Evolutionary conservation across 1,140 invertebrate species (phyloP).

Genomic region (Bathynomus jamesi): DNA sequence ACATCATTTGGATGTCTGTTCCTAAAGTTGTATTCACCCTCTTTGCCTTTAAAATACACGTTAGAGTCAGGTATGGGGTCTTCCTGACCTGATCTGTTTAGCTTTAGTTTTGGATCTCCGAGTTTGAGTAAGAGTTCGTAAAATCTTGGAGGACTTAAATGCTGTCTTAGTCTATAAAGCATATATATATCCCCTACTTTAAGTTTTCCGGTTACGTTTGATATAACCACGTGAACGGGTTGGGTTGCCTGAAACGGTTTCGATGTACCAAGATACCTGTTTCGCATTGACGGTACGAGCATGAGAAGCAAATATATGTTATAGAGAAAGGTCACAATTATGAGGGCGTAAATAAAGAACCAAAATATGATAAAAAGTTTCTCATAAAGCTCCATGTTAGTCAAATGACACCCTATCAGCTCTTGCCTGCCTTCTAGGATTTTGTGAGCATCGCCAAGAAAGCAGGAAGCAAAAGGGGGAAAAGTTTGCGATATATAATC

Average conservation of each 20-base stretch:
- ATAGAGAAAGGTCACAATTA: background rate
- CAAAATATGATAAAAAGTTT: slow-evolving; percentile 12
- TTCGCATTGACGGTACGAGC: background rate
- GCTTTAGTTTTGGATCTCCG: background rate
- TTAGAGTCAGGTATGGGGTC: background rate
- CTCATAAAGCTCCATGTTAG: slow-evolving; percentile 13
- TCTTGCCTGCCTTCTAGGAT: background rate
- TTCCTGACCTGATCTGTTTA: background rate
- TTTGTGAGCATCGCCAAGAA: background rate
- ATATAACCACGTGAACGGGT: background rate
- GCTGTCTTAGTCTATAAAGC: background rate
- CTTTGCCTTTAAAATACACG: background rate
- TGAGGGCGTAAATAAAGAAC: slow-evolving; percentile 4
- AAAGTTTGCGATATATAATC: slow-evolving; percentile 28
- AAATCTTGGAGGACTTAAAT: background rate
- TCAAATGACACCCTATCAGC: slow-evolving; percentile 7
- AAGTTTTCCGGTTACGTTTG: background rate
- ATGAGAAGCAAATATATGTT: background rate
- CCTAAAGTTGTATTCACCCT: background rate
- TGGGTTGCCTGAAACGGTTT: background rate
- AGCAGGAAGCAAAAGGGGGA: slow-evolving; percentile 7
- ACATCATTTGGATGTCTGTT: background rate
- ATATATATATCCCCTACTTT: slow-evolving; percentile 14
- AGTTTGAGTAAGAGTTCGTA: background rate
- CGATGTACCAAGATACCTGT: background rate